These are phyloP conservation scores for Pteruthius melanotis DNA, from an alignment of 2,113 vertebrate genomes.

Conservation along the genomic window DNA sequence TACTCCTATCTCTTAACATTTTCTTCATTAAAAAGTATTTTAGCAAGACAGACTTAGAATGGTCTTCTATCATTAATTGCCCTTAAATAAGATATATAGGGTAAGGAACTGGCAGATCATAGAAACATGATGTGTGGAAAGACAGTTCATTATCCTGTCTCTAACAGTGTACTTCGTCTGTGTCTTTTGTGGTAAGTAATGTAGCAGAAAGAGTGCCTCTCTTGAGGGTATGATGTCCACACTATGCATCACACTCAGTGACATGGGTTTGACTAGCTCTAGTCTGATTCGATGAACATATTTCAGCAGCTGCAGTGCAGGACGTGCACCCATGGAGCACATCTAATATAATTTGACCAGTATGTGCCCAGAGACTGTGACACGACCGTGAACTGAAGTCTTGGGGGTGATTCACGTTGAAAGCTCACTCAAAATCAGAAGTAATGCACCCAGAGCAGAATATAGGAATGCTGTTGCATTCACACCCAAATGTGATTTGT, in stretches of 20 bases:
- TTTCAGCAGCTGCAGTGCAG: background rate
- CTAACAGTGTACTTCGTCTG: background rate
- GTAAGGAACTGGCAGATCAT: background rate
- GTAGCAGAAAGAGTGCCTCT: background rate
- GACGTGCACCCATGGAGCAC: background rate
- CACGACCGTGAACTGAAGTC: background rate
- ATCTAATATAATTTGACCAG: background rate
- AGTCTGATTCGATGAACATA: background rate
- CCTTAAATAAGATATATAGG: background rate
- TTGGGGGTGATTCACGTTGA: background rate
- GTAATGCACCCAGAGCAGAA: background rate
- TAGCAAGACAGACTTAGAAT: background rate
- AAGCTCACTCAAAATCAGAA: background rate
- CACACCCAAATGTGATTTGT: background rate
- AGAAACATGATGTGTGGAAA: background rate
- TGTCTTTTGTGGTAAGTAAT: background rate
- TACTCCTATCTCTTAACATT: background rate
- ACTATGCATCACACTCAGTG: background rate
- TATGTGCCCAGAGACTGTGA: background rate
- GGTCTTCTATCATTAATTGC: background rate
- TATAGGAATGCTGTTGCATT: background rate
- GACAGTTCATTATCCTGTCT: background rate
- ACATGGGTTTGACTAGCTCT: background rate
- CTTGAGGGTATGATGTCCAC: background rate
- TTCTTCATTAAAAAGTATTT: background rate